phyloP scores from a whole-genome alignment of 1,140 invertebrate species.

The Ridgeia piscesae region DNA sequence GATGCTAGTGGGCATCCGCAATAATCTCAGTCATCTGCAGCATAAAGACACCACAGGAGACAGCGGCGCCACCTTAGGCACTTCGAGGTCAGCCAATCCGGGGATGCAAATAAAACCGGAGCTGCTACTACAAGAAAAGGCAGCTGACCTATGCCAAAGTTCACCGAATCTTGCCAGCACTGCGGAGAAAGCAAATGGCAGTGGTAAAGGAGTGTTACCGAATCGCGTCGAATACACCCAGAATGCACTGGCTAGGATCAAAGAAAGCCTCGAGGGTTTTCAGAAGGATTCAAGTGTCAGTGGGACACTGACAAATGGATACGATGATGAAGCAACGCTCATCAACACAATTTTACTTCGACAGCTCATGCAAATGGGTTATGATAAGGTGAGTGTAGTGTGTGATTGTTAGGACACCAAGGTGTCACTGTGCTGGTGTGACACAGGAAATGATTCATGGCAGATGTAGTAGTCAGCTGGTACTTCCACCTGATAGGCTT shows the following conservation, averaged over 20 bases:
- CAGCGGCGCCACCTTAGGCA: not conserved
- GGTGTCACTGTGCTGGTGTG: not conserved
- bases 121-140: not conserved
- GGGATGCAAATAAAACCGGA: slow-evolving; percentile 34
- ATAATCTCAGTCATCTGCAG: slow-evolving; percentile 49
- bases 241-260: slow-evolving; percentile 83
- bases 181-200: slow-evolving; percentile 13
- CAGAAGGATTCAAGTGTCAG: slow-evolving; percentile 68
- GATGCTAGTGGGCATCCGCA: slow-evolving; percentile 51
- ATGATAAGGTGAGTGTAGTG: slow-evolving; percentile 47
- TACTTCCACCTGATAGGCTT: not conserved
- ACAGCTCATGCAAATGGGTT: slow-evolving; percentile 40
- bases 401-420: not conserved
- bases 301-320: slow-evolving; percentile 67
- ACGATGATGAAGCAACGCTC: slow-evolving; percentile 59
- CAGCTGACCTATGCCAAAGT: slow-evolving; percentile 37
- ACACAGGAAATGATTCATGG: not conserved
- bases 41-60: not conserved
- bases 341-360: slow-evolving; percentile 39
- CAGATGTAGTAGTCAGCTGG: too few relatives aligned
- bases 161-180: slow-evolving; percentile 38
- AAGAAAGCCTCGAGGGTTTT: slow-evolving; percentile 81
- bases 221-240: slow-evolving; percentile 67
- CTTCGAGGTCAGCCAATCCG: not conserved
- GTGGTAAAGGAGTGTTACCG: slow-evolving; percentile 25